These are phyloP conservation scores for Alcedo quadribrachys DNA, from an alignment of 2,797 vertebrate species.

Conservation along the genomic window DNA sequence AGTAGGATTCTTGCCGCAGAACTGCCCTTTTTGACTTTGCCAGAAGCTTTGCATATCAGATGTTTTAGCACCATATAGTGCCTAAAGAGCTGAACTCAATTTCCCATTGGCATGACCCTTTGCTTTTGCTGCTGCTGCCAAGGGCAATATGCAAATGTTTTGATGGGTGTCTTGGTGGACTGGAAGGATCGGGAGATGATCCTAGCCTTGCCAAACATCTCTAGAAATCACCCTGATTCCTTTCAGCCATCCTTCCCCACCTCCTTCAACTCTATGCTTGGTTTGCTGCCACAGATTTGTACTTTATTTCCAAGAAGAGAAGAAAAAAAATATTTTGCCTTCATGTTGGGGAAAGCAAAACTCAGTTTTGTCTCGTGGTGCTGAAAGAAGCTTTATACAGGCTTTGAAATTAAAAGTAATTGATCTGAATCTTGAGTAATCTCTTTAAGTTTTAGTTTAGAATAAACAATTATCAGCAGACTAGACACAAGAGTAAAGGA, in stretches of 20 bases:
- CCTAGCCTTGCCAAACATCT: background rate
- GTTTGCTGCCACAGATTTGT: background rate
- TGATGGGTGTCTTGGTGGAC: background rate
- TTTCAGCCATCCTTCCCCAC: background rate
- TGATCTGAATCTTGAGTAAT: slow-evolving; percentile 4
- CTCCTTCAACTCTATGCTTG: background rate
- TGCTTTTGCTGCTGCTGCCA: background rate
- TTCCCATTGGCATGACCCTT: background rate
- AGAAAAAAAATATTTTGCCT: background rate
- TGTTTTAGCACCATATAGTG: background rate
- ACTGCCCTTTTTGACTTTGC: background rate
- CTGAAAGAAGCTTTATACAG: background rate
- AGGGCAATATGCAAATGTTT: background rate
- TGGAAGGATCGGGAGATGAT: background rate
- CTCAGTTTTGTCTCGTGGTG: background rate
- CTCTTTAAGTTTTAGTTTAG: slow-evolving; percentile 1
- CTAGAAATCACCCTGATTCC: background rate
- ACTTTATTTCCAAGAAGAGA: background rate
- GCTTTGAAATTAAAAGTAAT: slow-evolving; percentile 17
- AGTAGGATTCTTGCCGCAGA: background rate
- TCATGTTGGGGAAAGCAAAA: background rate
- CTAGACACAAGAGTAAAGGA: background rate
- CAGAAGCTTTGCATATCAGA: background rate
- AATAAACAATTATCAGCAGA: slow-evolving; percentile 8
- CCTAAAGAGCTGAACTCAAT: background rate